phyloP scores from a whole-genome alignment of 2,113 vertebrate genomes.

The Poeciliopsis occidentalis region DNA sequence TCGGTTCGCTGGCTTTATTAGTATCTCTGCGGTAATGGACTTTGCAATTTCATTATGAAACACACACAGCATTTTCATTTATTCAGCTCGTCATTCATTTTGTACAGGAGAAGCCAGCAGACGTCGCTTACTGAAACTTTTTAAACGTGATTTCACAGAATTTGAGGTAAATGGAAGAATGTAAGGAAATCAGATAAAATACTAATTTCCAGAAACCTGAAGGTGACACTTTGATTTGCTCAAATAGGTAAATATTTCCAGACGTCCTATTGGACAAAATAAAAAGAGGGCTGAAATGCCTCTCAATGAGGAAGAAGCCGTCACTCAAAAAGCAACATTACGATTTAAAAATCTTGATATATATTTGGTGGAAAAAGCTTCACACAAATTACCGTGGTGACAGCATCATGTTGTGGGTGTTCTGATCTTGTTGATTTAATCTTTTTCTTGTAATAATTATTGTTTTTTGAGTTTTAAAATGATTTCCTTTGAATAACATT shows the following conservation, averaged over 20 bases:
- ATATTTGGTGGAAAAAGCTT: not conserved
- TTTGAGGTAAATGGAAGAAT: too few relatives aligned
- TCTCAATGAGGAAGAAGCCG: not conserved
- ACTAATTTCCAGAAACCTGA: not conserved
- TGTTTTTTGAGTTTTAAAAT: too few relatives aligned
- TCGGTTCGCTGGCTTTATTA: constrained; percentile 31
- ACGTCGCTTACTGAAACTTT: not conserved
- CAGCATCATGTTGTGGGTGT: not conserved
- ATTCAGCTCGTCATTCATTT: constrained; percentile 18
- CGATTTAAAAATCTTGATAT: not conserved
- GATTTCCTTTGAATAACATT: too few relatives aligned
- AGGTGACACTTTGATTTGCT: not conserved
- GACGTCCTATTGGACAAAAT: not conserved
- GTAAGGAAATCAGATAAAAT: not conserved
- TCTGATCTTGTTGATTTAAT: too few relatives aligned
- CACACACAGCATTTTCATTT: constrained; percentile 26
- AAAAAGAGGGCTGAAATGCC: not conserved
- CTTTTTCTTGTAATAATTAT: too few relatives aligned
- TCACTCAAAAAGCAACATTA: not conserved
- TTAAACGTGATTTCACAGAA: too few relatives aligned
- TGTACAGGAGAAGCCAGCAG: not conserved
- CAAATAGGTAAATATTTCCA: not conserved
- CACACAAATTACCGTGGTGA: not conserved
- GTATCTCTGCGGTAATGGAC: constrained; percentile 46
- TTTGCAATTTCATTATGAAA: constrained; percentile 48